Conservation (phyloP, 1,140 invertebrate genomes). For the Chironomus tepperi region DNA sequence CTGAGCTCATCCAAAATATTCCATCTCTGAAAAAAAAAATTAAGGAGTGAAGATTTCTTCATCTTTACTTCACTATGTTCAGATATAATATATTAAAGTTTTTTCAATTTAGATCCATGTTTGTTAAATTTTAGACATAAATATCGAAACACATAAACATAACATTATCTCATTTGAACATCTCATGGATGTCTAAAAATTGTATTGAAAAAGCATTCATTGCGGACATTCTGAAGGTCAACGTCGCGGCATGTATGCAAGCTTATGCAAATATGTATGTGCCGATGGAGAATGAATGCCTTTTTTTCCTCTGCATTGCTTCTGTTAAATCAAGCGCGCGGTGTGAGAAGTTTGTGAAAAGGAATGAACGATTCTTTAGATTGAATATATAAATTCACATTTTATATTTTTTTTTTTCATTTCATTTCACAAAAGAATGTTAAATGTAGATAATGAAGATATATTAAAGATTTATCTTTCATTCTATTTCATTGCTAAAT, state of each 20-base stretch:
- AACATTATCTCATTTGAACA: slow-evolving; percentile 17
- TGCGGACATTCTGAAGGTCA: slow-evolving; percentile 11
- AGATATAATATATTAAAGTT: background rate
- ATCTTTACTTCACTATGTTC: background rate
- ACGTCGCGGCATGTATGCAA: slow-evolving; percentile 11
- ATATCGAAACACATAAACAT: slow-evolving; percentile 13
- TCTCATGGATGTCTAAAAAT: slow-evolving; percentile 17
- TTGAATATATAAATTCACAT: background rate
- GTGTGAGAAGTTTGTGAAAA: background rate
- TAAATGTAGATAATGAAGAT: slow-evolving; percentile 14
- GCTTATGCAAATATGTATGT: slow-evolving; percentile 8
- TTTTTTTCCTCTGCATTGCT: background rate
- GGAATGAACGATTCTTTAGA: background rate
- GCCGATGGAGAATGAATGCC: slow-evolving; percentile 2
- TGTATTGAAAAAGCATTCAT: slow-evolving; percentile 3
- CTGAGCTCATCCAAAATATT: slow-evolving; percentile 17
- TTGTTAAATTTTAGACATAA: background rate
- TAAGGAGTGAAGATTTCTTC: background rate
- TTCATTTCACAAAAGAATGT: background rate
- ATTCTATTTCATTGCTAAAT: no score
- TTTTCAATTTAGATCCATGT: background rate
- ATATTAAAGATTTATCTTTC: background rate
- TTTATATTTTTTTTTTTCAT: background rate
- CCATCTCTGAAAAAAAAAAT: background rate
- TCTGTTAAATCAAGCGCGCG: slow-evolving; percentile 5